Percentiles rank a stretch among this genome's conserved stretches.
Conservation (phyloP, 2,888 invertebrate genomes). For the Pandemis cinnamomeana region DNA sequence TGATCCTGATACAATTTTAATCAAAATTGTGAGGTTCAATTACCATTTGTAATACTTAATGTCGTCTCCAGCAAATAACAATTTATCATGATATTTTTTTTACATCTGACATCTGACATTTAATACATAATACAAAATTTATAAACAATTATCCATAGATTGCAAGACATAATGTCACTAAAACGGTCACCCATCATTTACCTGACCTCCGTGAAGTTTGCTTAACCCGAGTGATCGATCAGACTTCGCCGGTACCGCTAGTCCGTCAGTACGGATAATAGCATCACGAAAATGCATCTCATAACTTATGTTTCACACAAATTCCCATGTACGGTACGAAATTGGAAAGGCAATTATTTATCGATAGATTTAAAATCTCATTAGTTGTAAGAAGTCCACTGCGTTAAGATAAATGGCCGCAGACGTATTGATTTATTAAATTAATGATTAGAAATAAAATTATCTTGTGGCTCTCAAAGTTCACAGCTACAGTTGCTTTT, state of each 20-base stretch:
- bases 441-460: neutral
- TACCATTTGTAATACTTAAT: neutral
- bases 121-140: constrained; percentile 22
- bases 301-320: constrained; percentile 3
- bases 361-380: neutral
- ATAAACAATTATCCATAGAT: constrained; percentile 13
- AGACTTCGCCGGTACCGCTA: constrained; percentile 23
- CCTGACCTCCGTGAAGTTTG: constrained; percentile 29
- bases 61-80: neutral
- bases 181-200: constrained; percentile 36
- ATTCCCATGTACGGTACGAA: neutral
- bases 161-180: constrained; percentile 10
- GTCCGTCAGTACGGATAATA: constrained; percentile 14
- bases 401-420: neutral
- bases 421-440: neutral
- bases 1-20: neutral
- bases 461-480: neutral
- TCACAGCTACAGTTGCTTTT: neutral
- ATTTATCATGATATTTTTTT: constrained; percentile 15
- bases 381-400: neutral
- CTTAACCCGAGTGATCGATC: constrained; percentile 38
- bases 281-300: constrained; percentile 10
- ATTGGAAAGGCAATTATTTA: neutral
- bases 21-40: neutral
- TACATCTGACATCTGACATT: constrained; percentile 17